Evolutionary conservation across 2,797 vertebrate species (phyloP).

Genomic region (Sphaeramia orbicularis): DNA sequence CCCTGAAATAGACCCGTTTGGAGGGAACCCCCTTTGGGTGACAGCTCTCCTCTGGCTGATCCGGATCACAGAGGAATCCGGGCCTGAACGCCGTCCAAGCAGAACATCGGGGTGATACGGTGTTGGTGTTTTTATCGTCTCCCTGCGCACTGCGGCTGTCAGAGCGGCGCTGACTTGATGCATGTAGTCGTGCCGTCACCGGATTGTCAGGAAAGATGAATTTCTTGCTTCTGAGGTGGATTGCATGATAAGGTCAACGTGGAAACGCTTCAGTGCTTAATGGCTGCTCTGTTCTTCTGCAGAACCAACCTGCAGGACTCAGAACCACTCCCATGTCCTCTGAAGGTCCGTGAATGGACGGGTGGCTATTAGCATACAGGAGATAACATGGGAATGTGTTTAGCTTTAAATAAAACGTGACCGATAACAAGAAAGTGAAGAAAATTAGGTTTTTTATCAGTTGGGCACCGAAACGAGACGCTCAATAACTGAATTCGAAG

Average conservation of each 20-base stretch:
- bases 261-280: slow-evolving; percentile 26
- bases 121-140: slow-evolving; percentile 38
- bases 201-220: slow-evolving; percentile 67
- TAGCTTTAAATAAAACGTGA: too few species aligned
- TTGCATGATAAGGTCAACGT: slow-evolving; percentile 37
- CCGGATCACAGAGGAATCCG: not conserved
- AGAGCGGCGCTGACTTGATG: slow-evolving; percentile 32
- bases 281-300: slow-evolving; percentile 25
- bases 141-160: slow-evolving; percentile 14
- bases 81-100: slow-evolving; percentile 24
- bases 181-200: slow-evolving; percentile 29
- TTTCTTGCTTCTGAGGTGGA: slow-evolving; percentile 47
- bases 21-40: not conserved
- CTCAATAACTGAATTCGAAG: too few species aligned
- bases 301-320: slow-evolving; percentile 5
- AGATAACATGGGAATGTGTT: too few species aligned
- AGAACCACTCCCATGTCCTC: too few species aligned
- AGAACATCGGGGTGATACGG: slow-evolving; percentile 29
- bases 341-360: too few species aligned
- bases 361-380: too few species aligned
- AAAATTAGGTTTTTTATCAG: too few species aligned
- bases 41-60: slow-evolving; percentile 12
- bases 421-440: too few species aligned
- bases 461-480: too few species aligned
- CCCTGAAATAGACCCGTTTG: not conserved